Evolutionary conservation across 2,888 invertebrate genomes (phyloP), one percentile per base, ranked within the genome.

Genomic region (Acrocera orbiculus): DNA sequence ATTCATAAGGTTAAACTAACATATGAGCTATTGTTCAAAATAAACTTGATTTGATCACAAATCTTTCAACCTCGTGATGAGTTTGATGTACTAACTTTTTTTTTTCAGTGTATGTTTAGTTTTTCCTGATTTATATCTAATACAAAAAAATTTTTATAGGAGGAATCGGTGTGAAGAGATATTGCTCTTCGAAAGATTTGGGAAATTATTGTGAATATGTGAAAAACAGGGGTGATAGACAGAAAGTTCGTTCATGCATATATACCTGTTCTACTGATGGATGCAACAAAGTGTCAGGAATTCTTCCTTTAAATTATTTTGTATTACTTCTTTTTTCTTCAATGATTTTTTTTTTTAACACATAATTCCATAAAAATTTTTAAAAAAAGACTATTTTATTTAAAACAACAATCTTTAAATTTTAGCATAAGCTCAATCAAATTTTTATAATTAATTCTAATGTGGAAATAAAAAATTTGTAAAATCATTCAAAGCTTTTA

Each of bases 181-280:
- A 73, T 52, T 90, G 90, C 54, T 87, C 89, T 2, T 75, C 87
- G 0, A 62, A 79, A 47, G 78, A 89, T 56, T 62, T 86, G 49
- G 89, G 89, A 11, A 86, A 85, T 56, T 86, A 83, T 48, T 90
- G 90, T 58, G 78, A 87, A 52, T 86, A 83, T 56, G 83, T 87
- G 1, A 63, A 69, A 40, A 79, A 87, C 44, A 76, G 76, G 6
- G 89, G 89, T n/a, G 90, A 90, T 54, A 70, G 67, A 46, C 59
- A 85, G 46, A 73, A 74, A 37, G 89, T 89, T 56, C 68, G 89
- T 43, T 85, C 87, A 4, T 90, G 90, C 56, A 73, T 89, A 34
- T 86, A 72, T 53, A 89, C 89, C 1, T 90, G 90, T 49, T 62
- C 65, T 36, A 68, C 73, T 1, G 80, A 89, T 51, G 86, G 82